These are phyloP conservation scores for Trematocara variabile DNA, from an alignment of 2,113 vertebrate genomes.

Conservation along the genomic window DNA sequence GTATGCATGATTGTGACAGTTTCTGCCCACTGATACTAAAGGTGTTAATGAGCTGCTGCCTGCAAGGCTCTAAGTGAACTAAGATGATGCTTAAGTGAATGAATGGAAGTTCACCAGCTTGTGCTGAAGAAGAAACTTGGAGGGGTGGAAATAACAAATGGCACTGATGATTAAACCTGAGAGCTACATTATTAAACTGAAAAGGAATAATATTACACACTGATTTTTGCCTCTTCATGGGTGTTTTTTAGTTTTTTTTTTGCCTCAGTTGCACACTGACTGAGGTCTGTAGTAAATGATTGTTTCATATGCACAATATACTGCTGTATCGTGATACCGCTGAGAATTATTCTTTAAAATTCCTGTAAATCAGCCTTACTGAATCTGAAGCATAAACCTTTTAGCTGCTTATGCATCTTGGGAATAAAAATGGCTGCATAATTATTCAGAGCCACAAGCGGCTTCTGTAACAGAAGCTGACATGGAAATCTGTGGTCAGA, in stretches of 20 bases:
- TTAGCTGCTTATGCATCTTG: background rate
- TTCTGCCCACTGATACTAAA: background rate
- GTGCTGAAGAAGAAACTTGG: background rate
- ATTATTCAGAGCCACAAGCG: background rate
- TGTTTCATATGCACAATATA: background rate
- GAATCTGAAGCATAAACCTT: background rate
- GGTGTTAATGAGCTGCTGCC: background rate
- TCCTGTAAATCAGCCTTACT: background rate
- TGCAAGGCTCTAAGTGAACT: background rate
- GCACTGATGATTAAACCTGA: background rate
- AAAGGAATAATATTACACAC: background rate
- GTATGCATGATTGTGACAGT: background rate
- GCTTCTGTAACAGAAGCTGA: background rate
- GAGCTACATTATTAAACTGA: background rate
- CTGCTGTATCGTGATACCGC: background rate
- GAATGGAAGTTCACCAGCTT: background rate
- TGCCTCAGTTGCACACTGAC: no score
- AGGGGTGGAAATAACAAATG: background rate
- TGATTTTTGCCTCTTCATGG: background rate
- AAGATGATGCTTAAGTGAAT: background rate
- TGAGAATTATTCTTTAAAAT: background rate
- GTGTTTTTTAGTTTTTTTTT: background rate
- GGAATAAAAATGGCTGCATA: background rate
- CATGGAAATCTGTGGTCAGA: background rate
- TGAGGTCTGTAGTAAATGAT: background rate